phyloP scores from a whole-genome alignment of 2,797 vertebrate genomes.

The Adelosebastes latens region DNA sequence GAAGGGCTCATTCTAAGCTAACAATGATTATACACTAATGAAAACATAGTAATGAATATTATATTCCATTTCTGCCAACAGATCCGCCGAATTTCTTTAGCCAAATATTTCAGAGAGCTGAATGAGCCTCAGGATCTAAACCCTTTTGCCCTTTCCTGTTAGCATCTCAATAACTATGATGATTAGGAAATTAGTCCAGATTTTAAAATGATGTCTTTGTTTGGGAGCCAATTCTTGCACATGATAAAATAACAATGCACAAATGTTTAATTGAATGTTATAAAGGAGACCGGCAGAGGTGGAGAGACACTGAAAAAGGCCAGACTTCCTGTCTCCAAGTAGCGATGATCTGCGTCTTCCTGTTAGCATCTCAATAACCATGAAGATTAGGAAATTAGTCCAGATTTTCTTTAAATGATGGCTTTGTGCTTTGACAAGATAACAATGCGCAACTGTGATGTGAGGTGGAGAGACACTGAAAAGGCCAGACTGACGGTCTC shows the following conservation, averaged over 20 bases:
- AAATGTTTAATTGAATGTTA: too few relatives aligned
- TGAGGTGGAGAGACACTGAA: not conserved
- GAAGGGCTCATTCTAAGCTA: too few relatives aligned
- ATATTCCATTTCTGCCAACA: too few relatives aligned
- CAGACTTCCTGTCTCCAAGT: too few relatives aligned
- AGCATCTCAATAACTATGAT: not conserved
- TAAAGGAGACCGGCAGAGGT: too few relatives aligned
- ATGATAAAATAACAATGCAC: not conserved
- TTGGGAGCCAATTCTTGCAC: accelerated
- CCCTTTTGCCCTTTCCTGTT: not conserved
- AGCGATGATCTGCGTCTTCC: not conserved
- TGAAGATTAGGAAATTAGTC: not conserved
- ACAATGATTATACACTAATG: too few relatives aligned
- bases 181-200: not conserved
- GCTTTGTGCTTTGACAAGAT: not conserved
- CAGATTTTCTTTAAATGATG: not conserved
- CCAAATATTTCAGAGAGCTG: not conserved
- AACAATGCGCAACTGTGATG: not conserved
- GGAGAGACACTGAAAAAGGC: not conserved
- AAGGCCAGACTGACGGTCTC: not conserved
- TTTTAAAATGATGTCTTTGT: not conserved
- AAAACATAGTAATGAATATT: too few relatives aligned
- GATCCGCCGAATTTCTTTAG: not conserved
- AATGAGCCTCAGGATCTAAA: not conserved
- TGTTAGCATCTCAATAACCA: not conserved